These are phyloP conservation scores for Lasiurus borealis DNA, from an alignment of 2,113 vertebrate species.

Conservation along the genomic window DNA sequence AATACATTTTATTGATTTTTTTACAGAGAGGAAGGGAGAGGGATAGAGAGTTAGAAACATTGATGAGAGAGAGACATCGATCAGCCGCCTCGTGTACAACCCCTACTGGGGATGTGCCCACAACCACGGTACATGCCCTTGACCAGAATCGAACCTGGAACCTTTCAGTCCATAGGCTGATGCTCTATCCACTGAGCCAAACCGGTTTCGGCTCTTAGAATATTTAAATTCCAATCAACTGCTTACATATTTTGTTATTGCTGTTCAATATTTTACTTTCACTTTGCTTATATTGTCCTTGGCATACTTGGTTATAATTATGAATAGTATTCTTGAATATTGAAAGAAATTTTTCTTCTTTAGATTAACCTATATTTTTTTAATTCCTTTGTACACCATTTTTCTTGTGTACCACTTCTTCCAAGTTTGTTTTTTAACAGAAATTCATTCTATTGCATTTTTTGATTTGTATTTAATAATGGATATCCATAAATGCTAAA, in stretches of 20 bases:
- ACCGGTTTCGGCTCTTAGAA: not conserved
- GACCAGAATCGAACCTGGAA: too few species aligned
- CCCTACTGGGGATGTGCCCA: too few species aligned
- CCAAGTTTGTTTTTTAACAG: not conserved
- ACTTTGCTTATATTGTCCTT: not conserved
- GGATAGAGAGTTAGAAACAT: too few species aligned
- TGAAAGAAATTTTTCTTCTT: not conserved
- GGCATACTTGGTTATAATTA: not conserved
- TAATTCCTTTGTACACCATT: not conserved
- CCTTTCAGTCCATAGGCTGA: too few species aligned
- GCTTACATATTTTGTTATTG: not conserved
- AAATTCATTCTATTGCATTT: not conserved
- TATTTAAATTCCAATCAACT: slow-evolving; percentile 23
- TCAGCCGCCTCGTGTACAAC: too few species aligned
- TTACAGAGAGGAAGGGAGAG: too few species aligned
- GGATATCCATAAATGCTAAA: not conserved
- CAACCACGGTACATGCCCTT: too few species aligned
- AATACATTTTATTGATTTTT: too few species aligned
- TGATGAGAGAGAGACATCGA: too few species aligned
- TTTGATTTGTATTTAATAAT: not conserved
- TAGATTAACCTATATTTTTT: not conserved
- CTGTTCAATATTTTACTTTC: not conserved
- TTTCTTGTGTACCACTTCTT: not conserved
- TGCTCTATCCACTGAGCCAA: too few species aligned
- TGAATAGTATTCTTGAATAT: not conserved